phyloP scores from a whole-genome alignment of 2,888 invertebrate species.

The Microctonus aethiopoides region DNA sequence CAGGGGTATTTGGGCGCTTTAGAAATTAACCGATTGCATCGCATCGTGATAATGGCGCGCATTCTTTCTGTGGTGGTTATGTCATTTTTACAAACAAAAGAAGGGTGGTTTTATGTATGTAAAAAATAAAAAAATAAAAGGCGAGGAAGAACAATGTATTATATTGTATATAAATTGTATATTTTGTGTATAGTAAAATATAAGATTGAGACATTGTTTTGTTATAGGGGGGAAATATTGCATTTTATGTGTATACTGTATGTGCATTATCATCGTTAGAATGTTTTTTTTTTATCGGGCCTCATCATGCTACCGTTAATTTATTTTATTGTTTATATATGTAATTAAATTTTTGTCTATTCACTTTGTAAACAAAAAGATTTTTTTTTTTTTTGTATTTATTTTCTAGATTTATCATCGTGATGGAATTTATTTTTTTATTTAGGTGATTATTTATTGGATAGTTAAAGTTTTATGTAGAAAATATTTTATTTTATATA shows the following conservation, averaged over 20 bases:
- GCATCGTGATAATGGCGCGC: slow-evolving; percentile 41
- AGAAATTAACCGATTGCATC: slow-evolving; percentile 48
- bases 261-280: not conserved
- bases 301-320: not conserved
- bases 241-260: not conserved
- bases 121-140: not conserved
- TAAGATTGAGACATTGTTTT: not conserved
- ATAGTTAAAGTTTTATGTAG: not conserved
- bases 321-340: not conserved
- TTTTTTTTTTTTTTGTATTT: not conserved
- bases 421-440: not conserved
- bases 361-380: not conserved
- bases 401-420: not conserved
- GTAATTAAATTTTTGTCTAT: not conserved
- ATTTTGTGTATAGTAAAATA: too few relatives aligned
- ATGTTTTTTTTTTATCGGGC: not conserved
- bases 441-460: not conserved
- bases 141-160: not conserved
- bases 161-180: not conserved
- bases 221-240: not conserved
- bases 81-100: not conserved
- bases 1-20: slow-evolving; percentile 36
- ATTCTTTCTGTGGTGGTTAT: not conserved
- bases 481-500: too few relatives aligned
- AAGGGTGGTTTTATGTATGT: not conserved